Evolutionary conservation across 2,113 vertebrate genomes (phyloP).

Genomic region (Hucho hucho): DNA sequence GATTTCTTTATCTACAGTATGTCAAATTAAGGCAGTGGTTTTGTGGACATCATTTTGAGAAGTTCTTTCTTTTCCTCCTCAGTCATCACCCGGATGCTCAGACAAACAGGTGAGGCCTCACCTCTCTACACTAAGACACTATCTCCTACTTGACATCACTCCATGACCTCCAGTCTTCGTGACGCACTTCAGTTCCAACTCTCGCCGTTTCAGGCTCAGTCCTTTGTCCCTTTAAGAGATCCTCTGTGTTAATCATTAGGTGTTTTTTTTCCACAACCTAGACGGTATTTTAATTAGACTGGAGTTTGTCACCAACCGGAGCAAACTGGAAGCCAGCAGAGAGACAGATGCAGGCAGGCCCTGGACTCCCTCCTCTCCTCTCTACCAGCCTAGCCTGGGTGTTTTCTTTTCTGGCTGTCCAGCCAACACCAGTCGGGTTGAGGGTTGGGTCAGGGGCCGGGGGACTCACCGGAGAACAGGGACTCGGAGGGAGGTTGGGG

Average conservation of each 20-base stretch:
- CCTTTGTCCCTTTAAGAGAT: slow-evolving; percentile 49
- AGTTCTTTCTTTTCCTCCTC: slow-evolving; percentile 4
- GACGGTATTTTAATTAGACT: slow-evolving; percentile 68
- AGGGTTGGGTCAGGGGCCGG: slow-evolving; percentile 35
- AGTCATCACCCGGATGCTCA: slow-evolving; percentile 65
- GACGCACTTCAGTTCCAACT: not conserved
- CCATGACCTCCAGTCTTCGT: no score
- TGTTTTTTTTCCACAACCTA: slow-evolving; percentile 55
- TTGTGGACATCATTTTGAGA: not conserved
- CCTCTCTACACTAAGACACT: not conserved
- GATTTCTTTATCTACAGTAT: no score
- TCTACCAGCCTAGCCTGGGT: slow-evolving; percentile 36
- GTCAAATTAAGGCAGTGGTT: not conserved
- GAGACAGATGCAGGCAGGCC: slow-evolving; percentile 43
- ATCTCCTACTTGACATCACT: no score
- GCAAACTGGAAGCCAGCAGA: slow-evolving; percentile 59
- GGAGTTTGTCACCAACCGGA: slow-evolving; percentile 64
- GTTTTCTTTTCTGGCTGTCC: slow-evolving; percentile 48
- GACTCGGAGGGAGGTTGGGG: slow-evolving; percentile 15
- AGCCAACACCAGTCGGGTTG: slow-evolving; percentile 51
- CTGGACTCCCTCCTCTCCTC: slow-evolving; percentile 25
- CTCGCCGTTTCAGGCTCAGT: slow-evolving; percentile 22
- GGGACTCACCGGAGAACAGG: slow-evolving; percentile 35
- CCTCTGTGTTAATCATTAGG: slow-evolving; percentile 61
- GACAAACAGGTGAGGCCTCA: slow-evolving; percentile 56